Evolutionary conservation across 2,888 invertebrate species (phyloP).

Genomic region (Octodonta nipae): DNA sequence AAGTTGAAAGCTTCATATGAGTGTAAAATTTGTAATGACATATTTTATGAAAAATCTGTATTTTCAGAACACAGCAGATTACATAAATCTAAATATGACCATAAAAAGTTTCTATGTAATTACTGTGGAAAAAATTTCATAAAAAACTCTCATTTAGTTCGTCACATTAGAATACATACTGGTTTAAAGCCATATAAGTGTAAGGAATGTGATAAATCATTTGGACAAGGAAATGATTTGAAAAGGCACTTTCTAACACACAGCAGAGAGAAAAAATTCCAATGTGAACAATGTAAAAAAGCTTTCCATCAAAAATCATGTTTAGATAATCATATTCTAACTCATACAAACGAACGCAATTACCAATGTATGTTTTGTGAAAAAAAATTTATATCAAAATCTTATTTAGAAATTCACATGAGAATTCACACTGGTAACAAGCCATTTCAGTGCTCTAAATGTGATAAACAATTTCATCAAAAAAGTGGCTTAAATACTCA

Average conservation of each 20-base stretch:
- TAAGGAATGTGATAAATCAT: constrained; percentile 11
- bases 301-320: constrained; percentile 15
- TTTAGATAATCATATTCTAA: constrained; percentile 13
- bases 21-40: too few species aligned
- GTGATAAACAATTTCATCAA: constrained; percentile 26
- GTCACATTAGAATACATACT: constrained; percentile 13
- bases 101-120: constrained; percentile 13
- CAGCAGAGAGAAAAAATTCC: constrained; percentile 12
- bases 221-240: constrained; percentile 14
- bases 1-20: too few species aligned
- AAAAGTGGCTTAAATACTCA: constrained; percentile 24
- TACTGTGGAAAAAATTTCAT: constrained; percentile 14
- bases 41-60: constrained; percentile 10
- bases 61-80: constrained; percentile 12
- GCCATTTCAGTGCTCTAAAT: constrained; percentile 24
- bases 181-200: constrained; percentile 13
- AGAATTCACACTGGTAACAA: constrained; percentile 26
- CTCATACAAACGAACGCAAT: constrained; percentile 16
- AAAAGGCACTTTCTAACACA: constrained; percentile 14
- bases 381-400: constrained; percentile 19
- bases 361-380: constrained; percentile 20
- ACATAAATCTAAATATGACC: constrained; percentile 9
- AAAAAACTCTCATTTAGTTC: constrained; percentile 13
- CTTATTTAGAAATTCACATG: constrained; percentile 19
- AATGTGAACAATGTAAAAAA: constrained; percentile 12